These are phyloP conservation scores for Nettapus auritus DNA, from an alignment of 2,113 vertebrate genomes.

Conservation along the genomic window DNA sequence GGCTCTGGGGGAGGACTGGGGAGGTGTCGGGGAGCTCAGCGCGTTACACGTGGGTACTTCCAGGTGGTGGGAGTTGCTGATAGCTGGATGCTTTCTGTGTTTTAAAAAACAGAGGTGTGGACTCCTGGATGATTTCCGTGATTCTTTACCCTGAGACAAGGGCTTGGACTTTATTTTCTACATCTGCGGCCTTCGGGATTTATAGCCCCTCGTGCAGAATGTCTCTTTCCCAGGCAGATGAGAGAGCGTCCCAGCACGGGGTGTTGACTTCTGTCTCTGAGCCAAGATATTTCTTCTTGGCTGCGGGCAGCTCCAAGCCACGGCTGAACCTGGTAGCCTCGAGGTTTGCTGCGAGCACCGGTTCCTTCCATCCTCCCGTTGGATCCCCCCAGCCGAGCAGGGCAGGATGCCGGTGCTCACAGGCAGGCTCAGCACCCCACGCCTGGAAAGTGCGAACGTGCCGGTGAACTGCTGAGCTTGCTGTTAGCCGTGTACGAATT, in stretches of 20 bases:
- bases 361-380: neutral
- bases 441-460: neutral
- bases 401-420: neutral
- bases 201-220: neutral
- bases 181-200: neutral
- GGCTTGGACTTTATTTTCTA: neutral
- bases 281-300: neutral
- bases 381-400: neutral
- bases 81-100: neutral
- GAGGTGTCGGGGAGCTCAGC: too few species aligned
- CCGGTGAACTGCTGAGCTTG: neutral
- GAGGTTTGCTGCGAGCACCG: accelerated
- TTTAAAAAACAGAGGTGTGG: neutral
- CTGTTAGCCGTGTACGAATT: neutral
- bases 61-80: neutral
- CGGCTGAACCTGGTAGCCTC: neutral
- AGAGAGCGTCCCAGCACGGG: neutral
- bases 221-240: neutral
- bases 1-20: too few species aligned
- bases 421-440: neutral
- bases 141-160: neutral
- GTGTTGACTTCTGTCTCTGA: neutral
- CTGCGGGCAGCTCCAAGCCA: neutral
- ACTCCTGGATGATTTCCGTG: neutral
- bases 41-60: neutral